Evolutionary conservation across 2,888 invertebrate species (phyloP).

Genomic region (Cacoxenus indagator): DNA sequence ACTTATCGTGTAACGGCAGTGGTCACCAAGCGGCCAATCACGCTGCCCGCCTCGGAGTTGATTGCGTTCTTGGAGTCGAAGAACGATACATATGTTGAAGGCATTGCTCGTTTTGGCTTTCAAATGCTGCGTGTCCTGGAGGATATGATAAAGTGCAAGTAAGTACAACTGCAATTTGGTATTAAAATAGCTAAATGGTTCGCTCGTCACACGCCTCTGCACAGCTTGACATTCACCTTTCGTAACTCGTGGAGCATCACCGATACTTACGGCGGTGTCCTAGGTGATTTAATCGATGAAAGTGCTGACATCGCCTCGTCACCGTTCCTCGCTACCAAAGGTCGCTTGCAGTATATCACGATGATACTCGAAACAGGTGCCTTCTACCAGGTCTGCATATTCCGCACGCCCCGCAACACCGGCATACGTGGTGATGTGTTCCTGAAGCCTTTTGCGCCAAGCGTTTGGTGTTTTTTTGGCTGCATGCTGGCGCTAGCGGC

Average conservation of each 20-base stretch:
- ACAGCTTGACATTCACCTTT: conserved; percentile 51
- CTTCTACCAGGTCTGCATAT: conserved; percentile 72
- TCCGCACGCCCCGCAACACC: conserved; percentile 74
- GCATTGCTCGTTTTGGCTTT: conserved; percentile 58
- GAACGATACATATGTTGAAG: conserved; percentile 54
- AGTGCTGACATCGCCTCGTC: conserved; percentile 54
- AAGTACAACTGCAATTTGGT: conserved; percentile 12
- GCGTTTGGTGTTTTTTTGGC: conserved; percentile 73
- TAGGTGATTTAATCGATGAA: conserved; percentile 54
- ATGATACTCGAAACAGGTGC: conserved; percentile 49
- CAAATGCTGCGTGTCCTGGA: conserved; percentile 45
- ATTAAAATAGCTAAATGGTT: neutral
- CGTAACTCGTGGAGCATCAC: conserved; percentile 54
- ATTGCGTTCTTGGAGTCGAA: conserved; percentile 45
- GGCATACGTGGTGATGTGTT: conserved; percentile 75
- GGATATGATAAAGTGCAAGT: conserved; percentile 61
- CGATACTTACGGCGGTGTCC: conserved; percentile 53
- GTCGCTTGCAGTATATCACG: conserved; percentile 44
- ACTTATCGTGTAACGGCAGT: conserved; percentile 59
- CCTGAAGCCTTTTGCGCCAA: conserved; percentile 73
- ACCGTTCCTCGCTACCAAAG: conserved; percentile 43
- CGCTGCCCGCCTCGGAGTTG: conserved; percentile 40
- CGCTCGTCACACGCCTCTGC: neutral
- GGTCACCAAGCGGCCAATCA: conserved; percentile 52
- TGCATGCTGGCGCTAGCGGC: conserved; percentile 64